Conservation (phyloP, 2,888 invertebrate species). For the Heterodera filipjevi region DNA sequence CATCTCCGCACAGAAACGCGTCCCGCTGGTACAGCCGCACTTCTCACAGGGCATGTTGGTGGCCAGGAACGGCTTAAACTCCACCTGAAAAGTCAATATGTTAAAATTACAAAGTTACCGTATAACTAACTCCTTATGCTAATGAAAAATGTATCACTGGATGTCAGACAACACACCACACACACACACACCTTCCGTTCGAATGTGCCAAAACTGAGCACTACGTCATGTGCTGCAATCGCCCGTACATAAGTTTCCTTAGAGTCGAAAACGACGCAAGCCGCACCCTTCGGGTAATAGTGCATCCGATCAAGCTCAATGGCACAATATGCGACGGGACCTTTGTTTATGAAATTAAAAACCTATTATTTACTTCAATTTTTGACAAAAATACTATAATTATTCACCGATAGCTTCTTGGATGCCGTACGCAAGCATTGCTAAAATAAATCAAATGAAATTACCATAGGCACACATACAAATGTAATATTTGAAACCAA, state of each 20-base stretch:
- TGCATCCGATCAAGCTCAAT: constrained; percentile 35
- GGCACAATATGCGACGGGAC: constrained; percentile 34
- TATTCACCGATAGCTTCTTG: constrained; percentile 25
- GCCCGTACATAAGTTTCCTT: constrained; percentile 36
- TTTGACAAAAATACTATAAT: not conserved
- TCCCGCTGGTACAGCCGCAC: constrained; percentile 30
- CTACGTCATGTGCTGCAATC: constrained; percentile 36
- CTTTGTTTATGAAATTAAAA: not conserved
- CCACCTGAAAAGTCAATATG: constrained; percentile 23
- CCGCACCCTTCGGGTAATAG: constrained; percentile 37
- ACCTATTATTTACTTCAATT: too few relatives aligned
- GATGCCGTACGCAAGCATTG: constrained; percentile 11
- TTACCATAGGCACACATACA: too few relatives aligned
- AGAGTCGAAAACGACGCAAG: constrained; percentile 31
- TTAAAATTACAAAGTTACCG: too few relatives aligned
- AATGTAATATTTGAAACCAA: constrained; percentile 11
- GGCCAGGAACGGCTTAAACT: constrained; percentile 34
- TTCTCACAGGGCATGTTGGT: constrained; percentile 37
- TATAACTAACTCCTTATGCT: too few relatives aligned
- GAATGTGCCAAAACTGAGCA: constrained; percentile 23
- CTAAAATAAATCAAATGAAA: not conserved
- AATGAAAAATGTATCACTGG: not conserved
- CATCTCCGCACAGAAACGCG: constrained; percentile 35
- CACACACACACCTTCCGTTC: constrained; percentile 25
- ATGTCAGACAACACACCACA: too few relatives aligned